Evolutionary conservation across 2,113 vertebrate species (phyloP).

Genomic region (Pelecanus crispus): DNA sequence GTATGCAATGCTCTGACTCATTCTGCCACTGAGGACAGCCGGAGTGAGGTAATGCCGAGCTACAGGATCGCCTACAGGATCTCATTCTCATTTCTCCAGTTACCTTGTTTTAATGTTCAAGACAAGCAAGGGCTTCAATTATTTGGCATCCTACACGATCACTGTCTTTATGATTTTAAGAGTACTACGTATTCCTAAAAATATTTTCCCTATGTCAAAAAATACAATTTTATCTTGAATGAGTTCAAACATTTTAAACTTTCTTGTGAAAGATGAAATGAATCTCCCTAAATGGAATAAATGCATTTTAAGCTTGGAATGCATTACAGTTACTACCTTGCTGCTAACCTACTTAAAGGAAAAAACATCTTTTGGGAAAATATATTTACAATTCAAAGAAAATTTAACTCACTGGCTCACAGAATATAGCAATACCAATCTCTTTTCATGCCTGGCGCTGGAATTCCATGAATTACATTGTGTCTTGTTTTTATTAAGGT

Average conservation of each 20-base stretch:
- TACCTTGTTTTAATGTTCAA: background rate
- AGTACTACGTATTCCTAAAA: background rate
- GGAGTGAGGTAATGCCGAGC: constrained; percentile 52
- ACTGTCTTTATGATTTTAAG: background rate
- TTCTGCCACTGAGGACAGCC: background rate
- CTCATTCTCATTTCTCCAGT: background rate
- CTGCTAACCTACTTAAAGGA: constrained; percentile 27
- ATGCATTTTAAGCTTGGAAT: constrained; percentile 12
- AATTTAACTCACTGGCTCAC: background rate
- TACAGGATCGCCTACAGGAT: background rate
- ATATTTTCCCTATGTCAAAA: background rate
- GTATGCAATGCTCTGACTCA: constrained; percentile 57
- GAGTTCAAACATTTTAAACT: background rate
- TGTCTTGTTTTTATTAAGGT: constrained; percentile 19
- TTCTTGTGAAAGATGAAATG: background rate
- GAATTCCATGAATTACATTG: background rate
- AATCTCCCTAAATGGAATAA: constrained; percentile 13
- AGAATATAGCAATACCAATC: background rate
- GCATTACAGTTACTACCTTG: background rate
- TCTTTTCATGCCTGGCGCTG: background rate
- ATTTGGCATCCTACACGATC: background rate
- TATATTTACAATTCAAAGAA: constrained; percentile 27
- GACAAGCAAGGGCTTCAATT: background rate
- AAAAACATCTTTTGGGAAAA: background rate
- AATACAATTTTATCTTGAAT: background rate